phyloP scores from a whole-genome alignment of 2,113 vertebrate species.

The Ariopsis seemanni region DNA sequence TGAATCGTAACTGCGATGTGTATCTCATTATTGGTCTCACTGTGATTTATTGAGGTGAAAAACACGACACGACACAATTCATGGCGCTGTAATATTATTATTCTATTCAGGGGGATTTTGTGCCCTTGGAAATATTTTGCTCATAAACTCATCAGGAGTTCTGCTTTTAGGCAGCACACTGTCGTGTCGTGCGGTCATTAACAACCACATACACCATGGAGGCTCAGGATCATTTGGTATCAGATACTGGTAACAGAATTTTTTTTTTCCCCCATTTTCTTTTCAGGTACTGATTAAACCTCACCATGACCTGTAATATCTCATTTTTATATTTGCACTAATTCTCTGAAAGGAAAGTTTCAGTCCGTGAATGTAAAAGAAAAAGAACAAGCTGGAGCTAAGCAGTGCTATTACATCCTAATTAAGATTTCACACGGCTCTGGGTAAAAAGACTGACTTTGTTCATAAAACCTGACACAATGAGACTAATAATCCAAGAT shows the following conservation, averaged over 20 bases:
- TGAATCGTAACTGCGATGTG: too few relatives aligned
- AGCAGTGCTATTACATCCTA: neutral
- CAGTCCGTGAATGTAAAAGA: neutral
- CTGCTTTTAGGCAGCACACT: too few relatives aligned
- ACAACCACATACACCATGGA: too few relatives aligned
- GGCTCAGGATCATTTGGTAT: too few relatives aligned
- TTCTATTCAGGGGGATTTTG: too few relatives aligned
- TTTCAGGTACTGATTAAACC: neutral
- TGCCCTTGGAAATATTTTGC: too few relatives aligned
- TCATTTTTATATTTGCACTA: neutral
- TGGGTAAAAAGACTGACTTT: neutral
- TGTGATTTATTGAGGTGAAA: too few relatives aligned
- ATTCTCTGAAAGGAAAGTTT: neutral
- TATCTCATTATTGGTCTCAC: too few relatives aligned
- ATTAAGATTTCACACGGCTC: neutral
- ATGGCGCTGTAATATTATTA: too few relatives aligned
- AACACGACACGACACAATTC: too few relatives aligned
- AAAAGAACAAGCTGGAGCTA: neutral
- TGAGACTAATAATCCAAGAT: neutral
- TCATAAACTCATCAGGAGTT: too few relatives aligned
- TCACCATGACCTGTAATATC: neutral
- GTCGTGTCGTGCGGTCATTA: too few relatives aligned
- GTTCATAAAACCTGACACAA: constrained; percentile 25
- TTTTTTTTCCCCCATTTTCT: neutral
- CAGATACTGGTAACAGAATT: neutral